Evolutionary conservation across 2,113 vertebrate genomes (phyloP).

Genomic region (Chionodraco myersi): DNA sequence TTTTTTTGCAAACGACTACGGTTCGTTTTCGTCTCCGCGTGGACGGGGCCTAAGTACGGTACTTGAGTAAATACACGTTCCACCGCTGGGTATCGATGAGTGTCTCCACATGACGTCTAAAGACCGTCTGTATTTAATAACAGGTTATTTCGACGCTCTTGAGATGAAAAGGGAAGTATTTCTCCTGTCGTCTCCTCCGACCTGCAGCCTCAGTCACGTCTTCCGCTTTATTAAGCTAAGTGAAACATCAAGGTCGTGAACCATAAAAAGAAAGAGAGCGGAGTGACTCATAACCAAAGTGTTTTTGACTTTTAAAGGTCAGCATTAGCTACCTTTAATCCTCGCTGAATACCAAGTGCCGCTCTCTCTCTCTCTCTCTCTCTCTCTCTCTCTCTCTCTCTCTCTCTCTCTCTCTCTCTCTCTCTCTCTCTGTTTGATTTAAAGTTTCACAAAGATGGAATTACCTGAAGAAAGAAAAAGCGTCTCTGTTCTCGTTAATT

Average conservation of each 20-base stretch:
- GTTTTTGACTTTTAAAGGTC: constrained; percentile 69
- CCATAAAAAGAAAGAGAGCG: constrained; percentile 23
- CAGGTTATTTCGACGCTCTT: not conserved
- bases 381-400: no score
- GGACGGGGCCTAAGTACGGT: no score
- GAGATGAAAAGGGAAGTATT: constrained; percentile 9
- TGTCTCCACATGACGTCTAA: no score
- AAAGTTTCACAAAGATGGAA: constrained; percentile 25
- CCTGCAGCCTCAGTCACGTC: constrained; percentile 5
- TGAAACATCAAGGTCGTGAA: constrained; percentile 6
- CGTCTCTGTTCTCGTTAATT: constrained; percentile 40
- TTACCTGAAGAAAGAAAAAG: not conserved
- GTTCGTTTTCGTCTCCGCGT: no score
- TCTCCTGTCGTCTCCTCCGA: not conserved
- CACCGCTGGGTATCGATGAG: not conserved
- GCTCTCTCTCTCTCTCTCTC: no score
- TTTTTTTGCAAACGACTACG: no score
- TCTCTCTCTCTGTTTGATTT: not conserved
- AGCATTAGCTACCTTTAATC: constrained; percentile 53
- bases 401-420: no score
- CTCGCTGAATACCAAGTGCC: constrained; percentile 40
- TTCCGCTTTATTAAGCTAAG: constrained; percentile 8
- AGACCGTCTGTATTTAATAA: not conserved
- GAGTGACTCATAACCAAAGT: constrained; percentile 41
- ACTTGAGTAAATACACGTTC: no score